Evolutionary conservation across 2,888 invertebrate species (phyloP).

Genomic region (Trichogramma evanescens): DNA sequence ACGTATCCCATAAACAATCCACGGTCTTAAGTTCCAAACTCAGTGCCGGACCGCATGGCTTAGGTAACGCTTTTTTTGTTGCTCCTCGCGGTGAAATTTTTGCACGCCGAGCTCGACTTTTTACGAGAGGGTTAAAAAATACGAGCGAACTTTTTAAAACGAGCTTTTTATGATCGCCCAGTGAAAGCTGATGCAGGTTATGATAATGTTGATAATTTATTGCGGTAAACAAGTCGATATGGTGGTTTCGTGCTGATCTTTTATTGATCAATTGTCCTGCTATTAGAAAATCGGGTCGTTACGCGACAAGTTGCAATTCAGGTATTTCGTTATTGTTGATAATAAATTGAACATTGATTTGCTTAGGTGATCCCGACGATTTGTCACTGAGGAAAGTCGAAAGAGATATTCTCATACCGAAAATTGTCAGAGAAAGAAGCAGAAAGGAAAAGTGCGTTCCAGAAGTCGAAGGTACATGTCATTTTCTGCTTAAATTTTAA

Average conservation of each 20-base stretch:
- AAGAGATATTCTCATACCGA: constrained; percentile 78
- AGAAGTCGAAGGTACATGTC: constrained; percentile 57
- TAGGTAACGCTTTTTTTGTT: constrained; percentile 45
- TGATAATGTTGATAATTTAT: too few relatives aligned
- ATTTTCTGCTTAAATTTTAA: background rate
- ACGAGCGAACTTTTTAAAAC: too few relatives aligned
- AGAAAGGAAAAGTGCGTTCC: constrained; percentile 68
- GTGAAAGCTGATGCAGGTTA: too few relatives aligned
- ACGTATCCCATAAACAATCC: background rate
- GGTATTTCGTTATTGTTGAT: background rate
- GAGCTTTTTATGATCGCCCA: too few relatives aligned
- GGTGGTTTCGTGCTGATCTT: too few relatives aligned
- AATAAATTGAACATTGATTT: constrained; percentile 1
- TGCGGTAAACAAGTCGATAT: too few relatives aligned
- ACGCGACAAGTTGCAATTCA: too few relatives aligned
- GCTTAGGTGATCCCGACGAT: constrained; percentile 81
- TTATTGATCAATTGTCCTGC: background rate
- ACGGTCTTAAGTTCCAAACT: constrained; percentile 26
- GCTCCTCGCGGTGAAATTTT: too few relatives aligned
- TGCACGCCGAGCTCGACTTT: too few relatives aligned
- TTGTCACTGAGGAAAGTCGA: constrained; percentile 79
- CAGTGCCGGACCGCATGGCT: constrained; percentile 53
- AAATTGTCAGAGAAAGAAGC: constrained; percentile 78
- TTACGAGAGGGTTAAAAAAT: too few relatives aligned
- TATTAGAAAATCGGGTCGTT: background rate